Percentiles rank a stretch among this genome's conserved stretches.
These are phyloP conservation scores for Notiomystis cincta DNA, from an alignment of 2,113 vertebrate species.

Conservation along the genomic window DNA sequence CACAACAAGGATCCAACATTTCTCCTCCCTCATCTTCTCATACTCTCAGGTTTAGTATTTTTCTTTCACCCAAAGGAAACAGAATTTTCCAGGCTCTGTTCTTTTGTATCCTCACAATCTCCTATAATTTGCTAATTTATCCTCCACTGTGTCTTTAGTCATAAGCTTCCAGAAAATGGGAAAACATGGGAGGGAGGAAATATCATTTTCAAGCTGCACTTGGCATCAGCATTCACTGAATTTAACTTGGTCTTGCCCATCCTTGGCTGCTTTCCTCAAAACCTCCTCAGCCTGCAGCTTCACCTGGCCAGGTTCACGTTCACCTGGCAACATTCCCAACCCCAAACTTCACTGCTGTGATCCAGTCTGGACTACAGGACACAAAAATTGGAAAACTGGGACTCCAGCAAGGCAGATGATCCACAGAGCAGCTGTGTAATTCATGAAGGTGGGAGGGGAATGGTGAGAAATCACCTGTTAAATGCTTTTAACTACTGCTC, in stretches of 20 bases:
- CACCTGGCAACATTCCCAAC: neutral
- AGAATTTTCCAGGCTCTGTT: neutral
- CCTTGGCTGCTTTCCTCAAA: neutral
- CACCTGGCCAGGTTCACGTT: neutral
- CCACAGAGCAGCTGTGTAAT: neutral
- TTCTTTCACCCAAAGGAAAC: neutral
- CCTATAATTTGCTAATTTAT: neutral
- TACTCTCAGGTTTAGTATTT: neutral
- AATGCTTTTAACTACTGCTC: neutral
- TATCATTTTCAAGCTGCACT: neutral
- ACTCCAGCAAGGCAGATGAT: neutral
- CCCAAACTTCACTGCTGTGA: neutral
- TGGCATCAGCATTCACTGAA: neutral
- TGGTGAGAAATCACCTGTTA: neutral
- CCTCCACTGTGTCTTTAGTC: neutral
- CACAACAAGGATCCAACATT: neutral
- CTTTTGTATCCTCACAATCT: neutral
- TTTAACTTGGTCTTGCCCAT: neutral
- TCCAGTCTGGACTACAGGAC: neutral
- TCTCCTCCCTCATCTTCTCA: neutral
- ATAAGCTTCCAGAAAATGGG: neutral
- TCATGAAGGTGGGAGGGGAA: neutral
- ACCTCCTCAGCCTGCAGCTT: neutral
- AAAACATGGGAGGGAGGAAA: neutral
- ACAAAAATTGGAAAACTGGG: neutral